Conservation (phyloP, 1,140 invertebrate genomes). For the Drosophila pectinifera region DNA sequence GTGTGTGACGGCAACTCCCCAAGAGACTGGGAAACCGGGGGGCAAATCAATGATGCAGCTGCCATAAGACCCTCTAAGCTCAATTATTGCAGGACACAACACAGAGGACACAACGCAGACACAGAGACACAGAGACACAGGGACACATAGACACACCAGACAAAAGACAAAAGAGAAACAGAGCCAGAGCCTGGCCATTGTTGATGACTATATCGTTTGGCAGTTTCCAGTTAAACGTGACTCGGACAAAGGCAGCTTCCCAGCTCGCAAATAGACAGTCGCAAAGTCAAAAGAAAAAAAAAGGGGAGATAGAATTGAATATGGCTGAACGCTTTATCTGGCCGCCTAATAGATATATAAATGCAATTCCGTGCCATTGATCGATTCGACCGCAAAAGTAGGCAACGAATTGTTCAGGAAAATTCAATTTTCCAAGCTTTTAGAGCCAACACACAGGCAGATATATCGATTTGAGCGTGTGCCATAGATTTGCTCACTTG, state of each 20-base stretch:
- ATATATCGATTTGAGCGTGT: conserved; percentile 14
- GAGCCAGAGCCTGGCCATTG: conserved; percentile 39
- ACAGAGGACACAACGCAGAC: too few relatives aligned
- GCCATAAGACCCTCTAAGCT: conserved; percentile 75
- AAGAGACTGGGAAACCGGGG: conserved; percentile 5
- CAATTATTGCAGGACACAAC: conserved; percentile 64
- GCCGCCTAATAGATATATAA: conserved; percentile 33
- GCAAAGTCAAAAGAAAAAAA: conserved; percentile 11
- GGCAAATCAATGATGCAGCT: conserved; percentile 78
- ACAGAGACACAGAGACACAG: too few relatives aligned
- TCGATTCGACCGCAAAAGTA: conserved; percentile 48
- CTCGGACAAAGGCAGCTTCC: conserved; percentile 37
- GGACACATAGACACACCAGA: conserved; percentile 2
- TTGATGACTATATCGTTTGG: conserved; percentile 58
- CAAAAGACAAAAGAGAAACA: conserved; percentile 18
- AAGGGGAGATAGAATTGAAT: conserved; percentile 22
- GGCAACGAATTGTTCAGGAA: conserved; percentile 40
- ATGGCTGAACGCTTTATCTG: conserved; percentile 31
- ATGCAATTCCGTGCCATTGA: conserved; percentile 36
- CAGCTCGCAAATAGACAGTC: too few relatives aligned
- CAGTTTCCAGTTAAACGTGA: conserved; percentile 52
- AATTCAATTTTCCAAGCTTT: conserved; percentile 41
- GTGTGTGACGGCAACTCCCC: not conserved
- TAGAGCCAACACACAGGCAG: not conserved
- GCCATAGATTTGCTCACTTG: conserved; percentile 28